Evolutionary conservation across 2,113 vertebrate species (phyloP), one percentile per base, ranked within the genome.

Genomic region (Mus spicilegus): DNA sequence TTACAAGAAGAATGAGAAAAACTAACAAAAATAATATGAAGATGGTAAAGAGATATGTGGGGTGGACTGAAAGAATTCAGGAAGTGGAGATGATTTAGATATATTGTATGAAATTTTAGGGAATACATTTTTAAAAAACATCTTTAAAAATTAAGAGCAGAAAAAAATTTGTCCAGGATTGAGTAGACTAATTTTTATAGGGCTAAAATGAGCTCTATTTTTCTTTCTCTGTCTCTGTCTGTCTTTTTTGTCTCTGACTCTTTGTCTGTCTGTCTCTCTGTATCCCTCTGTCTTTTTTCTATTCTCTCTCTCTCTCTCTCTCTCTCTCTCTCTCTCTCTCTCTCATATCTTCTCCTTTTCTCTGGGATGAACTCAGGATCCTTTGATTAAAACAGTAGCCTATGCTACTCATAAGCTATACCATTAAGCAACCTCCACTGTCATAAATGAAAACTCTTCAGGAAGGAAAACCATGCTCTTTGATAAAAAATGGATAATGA

Each of bases 1-100:
- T 89, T 56, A 85, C 24, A 95, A 81, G 39, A 82, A 89, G 73
- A 58, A 78, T 90, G 88, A 95, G 86, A 30, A 72, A 95, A 95
- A 7, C 4, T 88, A 87, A 73, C 63, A 58, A 20, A 87, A 85
- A 67, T 3, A 2, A 49, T 7, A 46, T 6, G 26, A 67, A 67
- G 61, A 33, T 86, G 16, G 16, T 30, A 33, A 65, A 30, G 61
- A 42, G 20, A 30, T 65, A 19, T 16, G 14, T 33, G 42, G 28
- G 1, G 28, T 7, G 22, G 42, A 5, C 8, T 33, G n/a, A 16
- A 86, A 46, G 42, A 86, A 3, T 30, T 33, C 20, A 14, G 5
- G 5, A 46, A 20, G 14, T 46, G 7, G 17, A 30, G 28, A 85
- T 49, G 24, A 49, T 46, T 46, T 33, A 85, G 39, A 85, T 33